phyloP scores from a whole-genome alignment of 1,140 invertebrate species.

The Drosophila auraria region DNA sequence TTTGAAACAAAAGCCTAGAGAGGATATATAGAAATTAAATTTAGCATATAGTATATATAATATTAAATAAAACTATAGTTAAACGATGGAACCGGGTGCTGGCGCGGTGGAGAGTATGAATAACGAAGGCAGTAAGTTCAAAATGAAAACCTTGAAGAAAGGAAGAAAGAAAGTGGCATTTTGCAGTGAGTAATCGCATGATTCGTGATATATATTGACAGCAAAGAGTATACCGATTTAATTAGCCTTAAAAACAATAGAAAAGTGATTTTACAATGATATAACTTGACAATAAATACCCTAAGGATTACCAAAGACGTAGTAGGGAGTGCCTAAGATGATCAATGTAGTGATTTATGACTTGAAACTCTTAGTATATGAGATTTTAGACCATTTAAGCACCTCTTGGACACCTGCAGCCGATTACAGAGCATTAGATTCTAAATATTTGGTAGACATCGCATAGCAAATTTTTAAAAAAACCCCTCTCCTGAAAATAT shows the following conservation, averaged over 20 bases:
- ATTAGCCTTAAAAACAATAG: not conserved
- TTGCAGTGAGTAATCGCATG: slow-evolving; percentile 4
- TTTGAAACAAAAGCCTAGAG: slow-evolving; percentile 9
- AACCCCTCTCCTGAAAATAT: too few relatives aligned
- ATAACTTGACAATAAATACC: not conserved
- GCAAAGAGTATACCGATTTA: not conserved
- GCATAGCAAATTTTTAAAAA: too few relatives aligned
- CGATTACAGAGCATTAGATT: too few relatives aligned
- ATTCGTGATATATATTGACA: not conserved
- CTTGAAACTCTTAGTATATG: not conserved
- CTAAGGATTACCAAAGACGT: not conserved
- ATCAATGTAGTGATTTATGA: too few relatives aligned
- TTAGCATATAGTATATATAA: slow-evolving; percentile 7
- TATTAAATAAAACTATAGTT: not conserved
- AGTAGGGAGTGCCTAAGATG: not conserved
- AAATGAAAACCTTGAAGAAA: not conserved
- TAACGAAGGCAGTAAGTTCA: slow-evolving; percentile 60
- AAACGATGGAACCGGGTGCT: slow-evolving; percentile 56
- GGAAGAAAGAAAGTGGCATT: not conserved
- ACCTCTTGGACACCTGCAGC: too few relatives aligned
- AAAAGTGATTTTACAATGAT: too few relatives aligned
- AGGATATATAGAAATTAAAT: slow-evolving; percentile 1
- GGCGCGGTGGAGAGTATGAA: slow-evolving; percentile 42
- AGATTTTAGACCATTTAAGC: too few relatives aligned
- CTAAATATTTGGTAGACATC: too few relatives aligned